These are phyloP conservation scores for Phrynocephalus guinanensis DNA, from an alignment of 2,797 vertebrate genomes.

Conservation along the genomic window DNA sequence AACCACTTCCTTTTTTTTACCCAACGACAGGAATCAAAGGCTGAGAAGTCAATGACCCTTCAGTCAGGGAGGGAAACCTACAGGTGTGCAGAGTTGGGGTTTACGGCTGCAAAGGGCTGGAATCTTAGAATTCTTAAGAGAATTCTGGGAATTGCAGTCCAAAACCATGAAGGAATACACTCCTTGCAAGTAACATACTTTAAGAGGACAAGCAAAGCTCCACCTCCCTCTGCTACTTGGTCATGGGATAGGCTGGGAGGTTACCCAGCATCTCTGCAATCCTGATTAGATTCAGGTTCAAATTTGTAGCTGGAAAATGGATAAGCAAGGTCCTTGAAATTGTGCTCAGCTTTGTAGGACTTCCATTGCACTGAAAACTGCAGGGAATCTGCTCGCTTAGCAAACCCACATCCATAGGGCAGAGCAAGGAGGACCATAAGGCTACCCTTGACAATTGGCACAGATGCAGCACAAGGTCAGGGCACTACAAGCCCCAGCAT, in stretches of 20 bases:
- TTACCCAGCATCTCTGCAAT: background rate
- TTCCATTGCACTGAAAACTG: background rate
- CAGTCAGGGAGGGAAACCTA: too few relatives aligned
- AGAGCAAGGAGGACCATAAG: too few relatives aligned
- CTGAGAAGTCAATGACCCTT: too few relatives aligned
- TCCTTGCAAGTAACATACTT: too few relatives aligned
- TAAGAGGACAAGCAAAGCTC: background rate
- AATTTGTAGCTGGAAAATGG: background rate
- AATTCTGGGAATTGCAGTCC: too few relatives aligned
- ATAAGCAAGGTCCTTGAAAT: background rate
- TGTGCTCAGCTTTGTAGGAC: background rate
- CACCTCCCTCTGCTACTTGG: background rate
- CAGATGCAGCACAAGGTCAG: background rate
- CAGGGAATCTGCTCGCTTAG: background rate
- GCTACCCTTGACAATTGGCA: background rate
- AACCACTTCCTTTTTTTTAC: too few relatives aligned
- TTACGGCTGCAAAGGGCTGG: too few relatives aligned
- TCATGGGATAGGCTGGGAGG: background rate
- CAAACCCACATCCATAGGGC: background rate
- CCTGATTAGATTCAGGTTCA: background rate
- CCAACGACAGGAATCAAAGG: too few relatives aligned
- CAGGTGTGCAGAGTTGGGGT: too few relatives aligned
- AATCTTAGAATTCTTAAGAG: too few relatives aligned
- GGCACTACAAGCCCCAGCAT: background rate
- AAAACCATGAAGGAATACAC: too few relatives aligned